Evolutionary conservation across 1,140 invertebrate genomes (phyloP), one percentile per base, ranked within the genome.

Genomic region (Laupala kohalensis): DNA sequence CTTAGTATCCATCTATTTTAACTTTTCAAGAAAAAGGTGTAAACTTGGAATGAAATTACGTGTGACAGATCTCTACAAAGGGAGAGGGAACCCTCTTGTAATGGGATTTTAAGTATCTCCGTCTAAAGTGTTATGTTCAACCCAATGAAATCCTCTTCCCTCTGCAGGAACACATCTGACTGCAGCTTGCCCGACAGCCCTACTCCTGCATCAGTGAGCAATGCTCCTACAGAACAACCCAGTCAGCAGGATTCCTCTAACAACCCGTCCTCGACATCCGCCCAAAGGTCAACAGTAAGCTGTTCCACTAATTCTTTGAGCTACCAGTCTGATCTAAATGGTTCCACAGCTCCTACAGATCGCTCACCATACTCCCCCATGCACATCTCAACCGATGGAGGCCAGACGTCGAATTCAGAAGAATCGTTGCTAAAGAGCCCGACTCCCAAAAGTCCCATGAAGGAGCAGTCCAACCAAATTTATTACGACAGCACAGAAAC

Each of bases 361-460:
- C 29, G 24, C 15, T 68, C 67, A 15, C 69, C 63, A 4, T 27
- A 64, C 12, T 70, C 69, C 19, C 69, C 69, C 24, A 70, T 70
- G 37, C 69, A 70, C 4, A 25, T 70, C 1, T 70, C 69, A 13
- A 70, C 53, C 13, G 69, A 70, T 29, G 69, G 63, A 53, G 63
- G 53, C 53, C 25, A 25, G 13, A 30, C 63, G 6, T 70, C 69
- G 3, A 63, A 63, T 64, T 30, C 27, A 27, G 69, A 70, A 62
- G 69, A 70, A 26, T 70, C 69, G 19, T 23, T 64, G 25, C 23
- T 25, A 19, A 70, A 70, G 24, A 70, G 69, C 25, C 69, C 69
- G 12, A 25, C 27, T 19, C n/a, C 26, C 9, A 69, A 69, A 28
- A 69, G 67, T 15, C 67, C 67, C 23, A n/a, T 70, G 37, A 70